Base-by-base conservation (phyloP, 2,888 invertebrate genomes). In the Scaptomyza caliginosa region DNA sequence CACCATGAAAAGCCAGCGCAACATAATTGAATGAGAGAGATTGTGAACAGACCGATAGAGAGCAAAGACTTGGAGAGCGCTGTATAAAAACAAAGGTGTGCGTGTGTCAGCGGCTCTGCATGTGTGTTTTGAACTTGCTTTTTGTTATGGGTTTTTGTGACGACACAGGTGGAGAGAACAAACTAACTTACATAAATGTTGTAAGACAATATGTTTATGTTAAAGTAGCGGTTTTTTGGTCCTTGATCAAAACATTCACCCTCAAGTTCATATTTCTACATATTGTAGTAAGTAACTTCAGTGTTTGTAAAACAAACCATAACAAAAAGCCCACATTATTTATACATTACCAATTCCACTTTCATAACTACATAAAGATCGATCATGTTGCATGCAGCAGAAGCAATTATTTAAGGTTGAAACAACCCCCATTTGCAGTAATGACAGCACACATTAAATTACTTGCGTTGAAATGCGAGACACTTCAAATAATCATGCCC, bases 311-410 rank as follows among this genome's bases (percentile, higher is more conserved):
- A 48, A 30, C 45, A 64, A 78, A 55, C 51, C 57, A 58, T 39
- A 73, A 45, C 57, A 54, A 62, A 64, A 67, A 54, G 51, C 78
- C 80, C 80, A 54, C 69, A 76, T 82, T 63, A 63, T 65, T 73
- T 58, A 68, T 54, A 51, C 39, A 78, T 81, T 78, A 67, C 63
- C 6, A 55, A 57, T 57, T 24, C 19, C 42, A 57, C 4, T 51
- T 36, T 36, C 23, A 42, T 40, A 28, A 16, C 39, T 28, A 40
- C 54, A 34, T 39, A 17, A 45, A 62, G 77, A 80, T 86, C 84
- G 77, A 80, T 80, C 86, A 86, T 80, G 60, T 80, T 82, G 86
- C 86, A 82, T 85, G 86, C 59, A 24, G 38, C 49, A 32, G n/a
- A n/a, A n/a, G 32, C 51, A 30, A 57, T 38, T 17, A 17, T 13